Conservation (phyloP, 2,797 vertebrate genomes). For the Melanotaenia boesemani region DNA sequence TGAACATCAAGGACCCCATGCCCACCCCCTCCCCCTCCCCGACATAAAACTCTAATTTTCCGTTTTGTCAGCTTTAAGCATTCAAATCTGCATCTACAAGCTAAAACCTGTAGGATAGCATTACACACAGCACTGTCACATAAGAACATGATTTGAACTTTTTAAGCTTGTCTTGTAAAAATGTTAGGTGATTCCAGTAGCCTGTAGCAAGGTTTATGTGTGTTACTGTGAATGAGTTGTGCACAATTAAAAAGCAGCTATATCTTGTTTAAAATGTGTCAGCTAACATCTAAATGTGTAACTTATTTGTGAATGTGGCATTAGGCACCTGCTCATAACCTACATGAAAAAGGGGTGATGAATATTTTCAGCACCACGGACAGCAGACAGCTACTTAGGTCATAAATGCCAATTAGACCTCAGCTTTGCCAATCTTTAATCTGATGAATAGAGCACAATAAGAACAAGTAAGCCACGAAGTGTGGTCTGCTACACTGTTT, state of each 20-base stretch:
- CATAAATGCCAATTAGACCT: not conserved
- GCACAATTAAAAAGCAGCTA: not conserved
- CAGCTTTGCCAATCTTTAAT: not conserved
- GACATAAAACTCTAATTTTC: not conserved
- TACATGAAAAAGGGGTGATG: not conserved
- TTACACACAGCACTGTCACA: not conserved
- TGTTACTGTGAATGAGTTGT: not conserved
- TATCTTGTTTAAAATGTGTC: not conserved
- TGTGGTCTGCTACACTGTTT: not conserved
- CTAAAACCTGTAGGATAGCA: not conserved
- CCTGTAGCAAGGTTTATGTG: not conserved
- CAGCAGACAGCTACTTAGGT: conserved; percentile 49
- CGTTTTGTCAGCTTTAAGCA: not conserved
- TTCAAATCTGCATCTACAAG: not conserved
- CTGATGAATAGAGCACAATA: not conserved
- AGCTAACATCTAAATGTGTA: not conserved
- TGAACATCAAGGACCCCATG: conserved; percentile 26
- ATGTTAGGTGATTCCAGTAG: not conserved
- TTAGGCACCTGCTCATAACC: not conserved
- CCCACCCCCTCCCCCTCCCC: not conserved
- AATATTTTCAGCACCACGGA: conserved; percentile 82
- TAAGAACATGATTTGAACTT: not conserved
- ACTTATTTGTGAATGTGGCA: not conserved
- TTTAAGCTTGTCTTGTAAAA: not conserved
- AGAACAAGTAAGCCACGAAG: not conserved